These are phyloP conservation scores for Sylvilagus floridanus DNA, from an alignment of 2,797 vertebrate genomes.

Conservation along the genomic window DNA sequence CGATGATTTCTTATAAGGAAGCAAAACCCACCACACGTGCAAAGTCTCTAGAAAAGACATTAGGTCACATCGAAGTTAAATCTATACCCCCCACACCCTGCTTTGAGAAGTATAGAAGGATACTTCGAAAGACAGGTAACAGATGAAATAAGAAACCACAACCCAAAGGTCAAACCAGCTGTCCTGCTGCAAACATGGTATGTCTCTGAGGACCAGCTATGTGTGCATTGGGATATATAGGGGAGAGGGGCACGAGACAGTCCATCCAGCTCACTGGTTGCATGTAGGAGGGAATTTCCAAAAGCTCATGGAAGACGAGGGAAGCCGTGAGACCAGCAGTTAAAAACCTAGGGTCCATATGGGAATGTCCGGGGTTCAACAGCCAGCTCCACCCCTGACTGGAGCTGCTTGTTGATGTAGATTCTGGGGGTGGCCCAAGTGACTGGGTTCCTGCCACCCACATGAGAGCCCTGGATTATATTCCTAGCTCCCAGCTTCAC, in stretches of 20 bases:
- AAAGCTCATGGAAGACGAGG: no score
- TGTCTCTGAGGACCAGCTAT: neutral
- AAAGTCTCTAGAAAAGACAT: neutral
- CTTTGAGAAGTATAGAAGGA: neutral
- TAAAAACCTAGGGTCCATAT: no score
- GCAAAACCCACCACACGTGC: neutral
- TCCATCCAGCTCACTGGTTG: neutral
- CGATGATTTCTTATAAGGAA: constrained; percentile 4
- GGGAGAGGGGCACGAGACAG: neutral
- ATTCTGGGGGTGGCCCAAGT: no score
- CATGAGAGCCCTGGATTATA: no score
- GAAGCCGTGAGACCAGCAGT: no score
- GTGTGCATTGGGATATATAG: neutral
- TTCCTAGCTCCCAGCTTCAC: no score
- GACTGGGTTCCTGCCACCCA: no score
- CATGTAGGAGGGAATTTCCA: no score
- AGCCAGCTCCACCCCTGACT: no score
- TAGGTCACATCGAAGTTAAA: neutral
- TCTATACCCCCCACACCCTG: neutral
- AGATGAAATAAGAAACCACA: neutral
- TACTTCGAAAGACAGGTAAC: neutral
- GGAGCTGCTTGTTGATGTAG: no score
- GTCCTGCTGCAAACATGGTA: neutral
- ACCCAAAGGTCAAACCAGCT: neutral
- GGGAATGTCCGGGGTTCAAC: no score